These are phyloP conservation scores for Numida meleagris DNA, from an alignment of 2,113 vertebrate genomes.

Conservation along the genomic window DNA sequence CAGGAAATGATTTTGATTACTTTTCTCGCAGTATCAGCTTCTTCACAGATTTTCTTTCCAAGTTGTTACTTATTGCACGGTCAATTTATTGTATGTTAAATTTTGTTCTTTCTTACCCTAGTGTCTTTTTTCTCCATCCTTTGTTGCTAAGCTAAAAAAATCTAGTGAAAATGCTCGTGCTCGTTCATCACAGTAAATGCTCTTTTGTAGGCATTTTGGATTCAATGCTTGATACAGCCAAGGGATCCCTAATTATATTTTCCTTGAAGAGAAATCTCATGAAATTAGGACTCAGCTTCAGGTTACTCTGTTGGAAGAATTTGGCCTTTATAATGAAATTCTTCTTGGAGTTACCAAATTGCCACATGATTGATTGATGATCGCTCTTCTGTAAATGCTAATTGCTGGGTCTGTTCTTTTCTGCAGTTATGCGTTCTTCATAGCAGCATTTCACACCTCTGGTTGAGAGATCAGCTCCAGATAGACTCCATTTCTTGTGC, in stretches of 20 bases:
- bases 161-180: background rate
- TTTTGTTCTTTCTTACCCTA: background rate
- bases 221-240: background rate
- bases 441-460: background rate
- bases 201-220: background rate
- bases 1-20: background rate
- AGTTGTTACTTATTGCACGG: background rate
- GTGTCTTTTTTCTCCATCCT: background rate
- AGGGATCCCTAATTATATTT: background rate
- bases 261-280: background rate
- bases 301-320: background rate
- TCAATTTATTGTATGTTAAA: background rate
- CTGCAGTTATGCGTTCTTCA: background rate
- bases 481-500: background rate
- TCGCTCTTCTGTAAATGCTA: background rate
- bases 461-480: background rate
- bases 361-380: background rate
- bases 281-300: background rate
- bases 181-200: background rate
- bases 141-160: background rate
- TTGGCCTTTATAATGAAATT: background rate
- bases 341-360: slow-evolving; percentile 11
- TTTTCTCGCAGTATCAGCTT: slow-evolving; percentile 39
- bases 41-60: slow-evolving; percentile 8
- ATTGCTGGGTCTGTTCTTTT: background rate